Evolutionary conservation across 2,797 vertebrate genomes (phyloP), one percentile per base, ranked within the genome.

Genomic region (Dendrocincla tyrannina): DNA sequence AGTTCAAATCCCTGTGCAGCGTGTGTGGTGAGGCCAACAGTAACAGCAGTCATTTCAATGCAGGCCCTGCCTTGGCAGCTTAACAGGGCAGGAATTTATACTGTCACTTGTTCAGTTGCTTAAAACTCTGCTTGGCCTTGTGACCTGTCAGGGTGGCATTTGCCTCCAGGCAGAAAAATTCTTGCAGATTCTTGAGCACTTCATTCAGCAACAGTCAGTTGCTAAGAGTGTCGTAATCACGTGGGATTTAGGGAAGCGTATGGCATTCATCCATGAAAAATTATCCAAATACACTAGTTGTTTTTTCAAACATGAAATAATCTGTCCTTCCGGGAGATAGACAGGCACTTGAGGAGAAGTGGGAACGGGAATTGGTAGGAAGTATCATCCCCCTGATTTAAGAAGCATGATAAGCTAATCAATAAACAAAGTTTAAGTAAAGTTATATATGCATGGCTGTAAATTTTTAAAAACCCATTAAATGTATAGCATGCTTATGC

Each of bases 141-240:
- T 89, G 89, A 86, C 82, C 66, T 81, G 66, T 30, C 79, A 89
- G 76, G 50, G 68, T 81, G 82, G 73, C 91, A 32, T 92, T 95
- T 89, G 59, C 87, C 82, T 91, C 47, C 9, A 85, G 76, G 66
- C 68, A 28, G 75, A 66, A 72, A 30, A 85, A 79, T 83, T 62
- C 81, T 37, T 85, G 56, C 33, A 44, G 46, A 28, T 88, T 32
- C 49, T 64, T n/a, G 23, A 83, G 62, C 1, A 3, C 39, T 83
- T 93, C 14, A 17, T 94, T 88, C 91, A 89, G n/a, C 39, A 37
- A 6, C 19, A 49, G 53, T 81, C 53, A 68, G 30, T 62, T 80
- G 35, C 33, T 50, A 37, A 74, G 30, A 28, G 18, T 83, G 60
- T 52, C 1, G 0, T 74, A 66, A 85, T 53, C 53, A 25, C 0